Evolutionary conservation across 2,113 vertebrate genomes (phyloP), one percentile per base, ranked within the genome.

Genomic region (Pogona vitticeps): DNA sequence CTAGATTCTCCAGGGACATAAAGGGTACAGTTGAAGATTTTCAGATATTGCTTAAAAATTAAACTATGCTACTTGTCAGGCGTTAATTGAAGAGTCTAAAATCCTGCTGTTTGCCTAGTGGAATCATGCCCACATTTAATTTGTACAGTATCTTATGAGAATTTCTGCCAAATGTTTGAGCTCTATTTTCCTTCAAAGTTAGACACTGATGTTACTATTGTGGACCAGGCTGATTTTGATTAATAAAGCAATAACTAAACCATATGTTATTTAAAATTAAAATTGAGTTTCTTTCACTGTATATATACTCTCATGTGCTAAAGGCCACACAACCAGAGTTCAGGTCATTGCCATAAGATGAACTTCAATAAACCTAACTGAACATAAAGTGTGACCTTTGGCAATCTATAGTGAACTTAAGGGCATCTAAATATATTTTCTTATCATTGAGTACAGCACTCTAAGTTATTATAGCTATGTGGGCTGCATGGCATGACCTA

Each of bases 321-420:
- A 93, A 93, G 88, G 84, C 73, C 92, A 86, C 90, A 90, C 82
- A 88, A 92, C 73, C 40, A n/a, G 83, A 86, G 80, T 93, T 95
- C 80, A 92, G 87, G 87, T 92, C 93, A 87, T 8, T 87, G 92
- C 82, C 85, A 76, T 36, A 93, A 92, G 58, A 87, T 72, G 90
- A 93, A 92, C 75, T 90, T 82, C 78, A 90, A 92, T 90, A 95
- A 88, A 94, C 96, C 95, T 95, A 92, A 94, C 92, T 82, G 87
- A 82, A 93, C 91, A 88, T 82, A 92, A 95, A 93, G 83, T 59
- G 92, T 96, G 97, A 97, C 96, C 97, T 96, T 93, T 94, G 97
- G 96, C 96, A 96, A 91, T 94, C 93, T 95, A 94, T 96, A 97
- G 97, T 96, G 97, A 98, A 96, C 96, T 94, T 92, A 77, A 95